Base-by-base conservation (phyloP, 2,113 vertebrate species). In the Hippocampus mohnikei region DNA sequence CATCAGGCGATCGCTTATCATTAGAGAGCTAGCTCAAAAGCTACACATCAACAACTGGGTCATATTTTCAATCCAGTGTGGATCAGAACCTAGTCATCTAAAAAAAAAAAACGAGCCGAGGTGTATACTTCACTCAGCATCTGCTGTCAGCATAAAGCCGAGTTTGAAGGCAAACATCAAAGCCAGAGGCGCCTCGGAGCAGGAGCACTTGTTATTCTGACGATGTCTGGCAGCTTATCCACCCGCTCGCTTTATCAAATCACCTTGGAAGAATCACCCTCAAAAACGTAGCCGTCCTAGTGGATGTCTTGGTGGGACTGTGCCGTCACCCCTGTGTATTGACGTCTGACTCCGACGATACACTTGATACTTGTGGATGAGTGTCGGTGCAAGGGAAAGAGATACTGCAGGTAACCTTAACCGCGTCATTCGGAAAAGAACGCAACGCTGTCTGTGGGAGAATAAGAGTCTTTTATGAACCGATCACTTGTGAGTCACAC, bases 161-260 rank as follows among this genome's bases (percentile, higher is more conserved):
- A 73, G 87, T 84, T 88, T 88, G 79, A 88, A 88, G 83, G 72
- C 76, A 67, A 78, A 88, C 88, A 87, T 91, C 87, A 87, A 90
- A 90, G 88, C 74, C 75, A 25, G 71, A 73, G 75, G 74, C 85
- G 84, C 83, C 83, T 85, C 73, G 77, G 86, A 85, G 85, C 82
- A 65, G 60, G 52, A 76, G 81, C 81, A 84, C 83, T 87, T 91
- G 85, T 89, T 90, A 92, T 92, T 91, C 90, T 61, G 81, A 83
- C 78, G 81, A 87, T 72, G 84, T 89, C 79, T 81, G 74, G 73
- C 76, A 82, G 78, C 90, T 89, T 87, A 89, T 88, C 83, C 86
- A 83, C 78, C 86, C 76, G 59, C 80, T 77, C 71, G 76, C 79
- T 87, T 91, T 90, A 91, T 88, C 79, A 84, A 87, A 88, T 88